phyloP scores from a whole-genome alignment of 2,113 vertebrate species.

The Ctenodactylus gundi region DNA sequence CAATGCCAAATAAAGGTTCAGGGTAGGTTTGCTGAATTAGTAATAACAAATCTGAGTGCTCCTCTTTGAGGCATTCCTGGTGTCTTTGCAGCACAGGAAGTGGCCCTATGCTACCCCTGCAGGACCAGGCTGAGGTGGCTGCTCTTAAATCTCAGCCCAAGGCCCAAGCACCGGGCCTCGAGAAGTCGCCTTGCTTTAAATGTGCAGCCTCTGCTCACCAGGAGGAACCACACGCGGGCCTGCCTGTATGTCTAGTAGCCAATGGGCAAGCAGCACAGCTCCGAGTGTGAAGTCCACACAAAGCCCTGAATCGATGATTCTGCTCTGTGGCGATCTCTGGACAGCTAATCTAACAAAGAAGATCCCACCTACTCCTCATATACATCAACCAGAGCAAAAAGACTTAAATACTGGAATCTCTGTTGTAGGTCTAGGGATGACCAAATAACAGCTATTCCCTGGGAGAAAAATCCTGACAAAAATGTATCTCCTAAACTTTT shows the following conservation, averaged over 20 bases:
- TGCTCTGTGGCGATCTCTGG: not conserved
- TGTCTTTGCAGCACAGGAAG: not conserved
- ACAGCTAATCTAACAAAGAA: not conserved
- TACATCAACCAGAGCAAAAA: not conserved
- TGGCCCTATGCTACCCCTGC: not conserved
- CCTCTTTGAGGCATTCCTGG: not conserved
- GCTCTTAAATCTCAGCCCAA: not conserved
- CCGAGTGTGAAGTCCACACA: not conserved
- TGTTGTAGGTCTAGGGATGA: not conserved
- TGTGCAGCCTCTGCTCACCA: not conserved
- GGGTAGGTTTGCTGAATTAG: not conserved
- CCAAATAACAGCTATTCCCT: constrained; percentile 35
- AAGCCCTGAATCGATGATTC: not conserved
- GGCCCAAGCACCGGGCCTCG: not conserved
- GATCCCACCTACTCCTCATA: not conserved
- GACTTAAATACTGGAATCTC: constrained; percentile 7
- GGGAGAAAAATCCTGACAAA: not conserved
- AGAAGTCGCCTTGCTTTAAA: not conserved
- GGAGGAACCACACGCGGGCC: not conserved
- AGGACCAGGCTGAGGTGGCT: not conserved
- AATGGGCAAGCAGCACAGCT: not conserved
- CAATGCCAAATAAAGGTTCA: not conserved
- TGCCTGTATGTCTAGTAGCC: not conserved
- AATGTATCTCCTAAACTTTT: not conserved
- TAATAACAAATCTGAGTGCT: not conserved